Conservation (phyloP, 1,140 invertebrate species). For the Orchesella cincta region DNA sequence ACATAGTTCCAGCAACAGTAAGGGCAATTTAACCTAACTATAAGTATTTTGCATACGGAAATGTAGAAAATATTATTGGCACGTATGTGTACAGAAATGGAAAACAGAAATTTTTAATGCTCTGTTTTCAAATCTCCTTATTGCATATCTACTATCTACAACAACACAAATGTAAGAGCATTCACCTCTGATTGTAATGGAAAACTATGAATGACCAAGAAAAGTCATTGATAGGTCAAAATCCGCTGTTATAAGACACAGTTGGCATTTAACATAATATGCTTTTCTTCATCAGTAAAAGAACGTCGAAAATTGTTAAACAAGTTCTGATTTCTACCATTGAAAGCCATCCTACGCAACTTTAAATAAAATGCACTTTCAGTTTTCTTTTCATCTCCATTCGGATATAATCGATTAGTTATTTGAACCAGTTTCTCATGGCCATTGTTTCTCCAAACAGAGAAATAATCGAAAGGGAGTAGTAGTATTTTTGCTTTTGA, state of each 20-base stretch:
- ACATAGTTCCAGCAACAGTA: too few relatives aligned
- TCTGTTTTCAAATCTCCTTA: too few relatives aligned
- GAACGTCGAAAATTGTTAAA: background rate
- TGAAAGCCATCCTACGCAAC: background rate
- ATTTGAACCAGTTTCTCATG: background rate
- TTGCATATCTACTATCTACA: too few relatives aligned
- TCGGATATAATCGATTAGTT: background rate
- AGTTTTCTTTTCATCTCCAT: background rate
- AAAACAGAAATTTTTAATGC: too few relatives aligned
- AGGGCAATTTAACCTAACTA: too few relatives aligned
- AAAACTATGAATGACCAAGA: background rate
- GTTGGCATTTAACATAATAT: background rate
- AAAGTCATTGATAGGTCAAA: background rate
- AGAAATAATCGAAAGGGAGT: too few relatives aligned
- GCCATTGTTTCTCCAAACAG: too few relatives aligned
- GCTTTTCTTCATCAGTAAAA: background rate
- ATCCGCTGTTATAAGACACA: background rate
- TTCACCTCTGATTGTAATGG: background rate
- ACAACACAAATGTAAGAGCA: too few relatives aligned
- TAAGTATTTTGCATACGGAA: too few relatives aligned
- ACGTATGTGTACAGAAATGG: too few relatives aligned
- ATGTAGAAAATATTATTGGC: too few relatives aligned
- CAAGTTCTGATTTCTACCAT: background rate
- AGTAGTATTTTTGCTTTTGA: background rate
- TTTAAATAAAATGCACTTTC: background rate